Base-by-base conservation (phyloP, 2,797 vertebrate species). In the Psittacula derbiana region DNA sequence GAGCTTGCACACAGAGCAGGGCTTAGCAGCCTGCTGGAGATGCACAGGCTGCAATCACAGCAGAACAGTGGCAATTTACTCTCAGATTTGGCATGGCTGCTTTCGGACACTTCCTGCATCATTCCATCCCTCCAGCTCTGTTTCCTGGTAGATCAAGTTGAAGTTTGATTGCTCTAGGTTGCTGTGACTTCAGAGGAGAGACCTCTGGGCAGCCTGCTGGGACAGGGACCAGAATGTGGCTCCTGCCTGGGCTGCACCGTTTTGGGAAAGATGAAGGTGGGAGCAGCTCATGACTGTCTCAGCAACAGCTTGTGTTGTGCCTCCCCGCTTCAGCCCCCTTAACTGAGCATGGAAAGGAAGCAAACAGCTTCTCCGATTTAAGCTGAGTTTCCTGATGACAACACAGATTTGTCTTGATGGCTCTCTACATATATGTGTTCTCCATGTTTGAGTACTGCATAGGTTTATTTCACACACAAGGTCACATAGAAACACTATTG, bases 301-400 rank as follows among this genome's bases (percentile, higher is more conserved):
- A 65, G 31, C 18, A 64, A 30, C 28, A 73, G 30, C 12, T 47
- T 71, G 21, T 60, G 16, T 71, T 73, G 25, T 84, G 40, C 4
- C 8, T 43, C 46, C 12, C 21, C 1, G 0, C 43, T 46, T 49
- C 2, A 2, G 6, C 7, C 13, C 23, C 52, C 33, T 88, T 64
- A 85, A 47, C 20, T 52, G 50, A 80, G 23, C 11, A 66, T 25
- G 19, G 53, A 50, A 67, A 71, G 28, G 53, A 83, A 78, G 21
- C 14, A 69, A 93, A 76, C 4, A 78, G 8, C 46, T 67, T 31
- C 41, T 41, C 20, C 11, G 21, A 12, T n/a, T 65, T 31, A 66
- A 49, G 18, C 36, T 64, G 64, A 64, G 31, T 44, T 11, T 76
- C 47, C 62, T 40, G 41, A 58, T 57, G 44, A 24, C 9, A 70